Evolutionary conservation across 2,888 invertebrate genomes (phyloP), one percentile per base, ranked within the genome.

Genomic region (Ceramica pisi): DNA sequence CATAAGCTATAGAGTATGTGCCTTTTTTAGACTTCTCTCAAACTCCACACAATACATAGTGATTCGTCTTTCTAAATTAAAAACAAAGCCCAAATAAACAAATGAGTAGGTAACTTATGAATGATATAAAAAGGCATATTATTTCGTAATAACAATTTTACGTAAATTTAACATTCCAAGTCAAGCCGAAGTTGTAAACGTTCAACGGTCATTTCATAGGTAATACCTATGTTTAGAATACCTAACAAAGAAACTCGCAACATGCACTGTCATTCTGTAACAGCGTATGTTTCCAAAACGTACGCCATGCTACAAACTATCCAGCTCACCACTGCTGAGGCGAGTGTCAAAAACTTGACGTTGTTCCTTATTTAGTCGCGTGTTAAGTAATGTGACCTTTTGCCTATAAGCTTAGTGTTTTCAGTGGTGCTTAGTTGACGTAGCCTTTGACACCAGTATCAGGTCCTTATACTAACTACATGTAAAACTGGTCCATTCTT

Each of bases 271-370:
- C 21, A 0, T 14, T 6, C 10, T 38, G 4, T 46, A 5, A n/a
- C 19, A 16, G 12, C 62, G 38, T 44, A 21, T 71, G 72, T 63
- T 48, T 53, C 7, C 46, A 44, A 19, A n/a, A 63, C 21, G 10
- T 48, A 16, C 21, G 38, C 12, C 41, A 10, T 21, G 44, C 21
- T 31, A 14, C 16, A 38, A 26, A 31, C 16, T 9, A 50, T 46
- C 26, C 35, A 8, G 69, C 5, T 0, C n/a, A 16, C 23, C n/a
- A 21, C 44, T 46, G 14, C 62, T 46, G 35, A 48, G 76, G 3
- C 2, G 10, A 44, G 14, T 38, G 44, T 46, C 57, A 31, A 46
- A 46, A 31, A 53, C 62, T 38, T 16, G 23, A 14, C 23, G 23
- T 23, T 21, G 38, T 51, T 57, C 16, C 31, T 21, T 51, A 46